Evolutionary conservation across 1,140 invertebrate species (phyloP).

Genomic region (Temnothorax curvispinosus): DNA sequence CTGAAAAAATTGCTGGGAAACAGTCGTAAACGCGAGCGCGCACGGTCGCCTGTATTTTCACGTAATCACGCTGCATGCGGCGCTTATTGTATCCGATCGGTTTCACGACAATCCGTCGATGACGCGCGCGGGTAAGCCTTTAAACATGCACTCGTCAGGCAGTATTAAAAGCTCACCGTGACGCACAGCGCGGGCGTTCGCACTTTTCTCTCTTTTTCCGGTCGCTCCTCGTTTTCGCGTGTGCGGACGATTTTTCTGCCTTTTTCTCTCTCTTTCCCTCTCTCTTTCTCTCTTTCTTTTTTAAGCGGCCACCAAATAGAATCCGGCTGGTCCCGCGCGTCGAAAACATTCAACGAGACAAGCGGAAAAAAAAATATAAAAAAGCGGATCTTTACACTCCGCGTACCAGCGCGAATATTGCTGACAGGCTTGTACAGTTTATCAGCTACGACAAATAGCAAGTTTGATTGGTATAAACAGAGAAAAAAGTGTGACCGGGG

Average conservation of each 20-base stretch:
- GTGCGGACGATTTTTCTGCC: constrained; percentile 33
- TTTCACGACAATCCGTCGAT: constrained; percentile 61
- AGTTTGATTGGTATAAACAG: constrained; percentile 54
- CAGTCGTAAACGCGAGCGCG: constrained; percentile 29
- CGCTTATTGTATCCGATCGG: constrained; percentile 64
- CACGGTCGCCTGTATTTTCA: constrained; percentile 56
- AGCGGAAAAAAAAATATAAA: constrained; percentile 48
- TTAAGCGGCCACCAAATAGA: constrained; percentile 53
- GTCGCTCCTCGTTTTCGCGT: constrained; percentile 35
- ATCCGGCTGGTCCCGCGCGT: constrained; percentile 59
- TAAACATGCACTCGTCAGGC: constrained; percentile 49
- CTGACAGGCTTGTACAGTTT: constrained; percentile 60
- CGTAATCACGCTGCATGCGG: constrained; percentile 67
- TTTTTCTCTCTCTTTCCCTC: constrained; percentile 5
- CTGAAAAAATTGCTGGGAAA: constrained; percentile 32
- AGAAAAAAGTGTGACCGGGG: constrained; percentile 40
- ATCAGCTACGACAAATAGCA: constrained; percentile 61
- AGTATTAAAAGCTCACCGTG: constrained; percentile 60
- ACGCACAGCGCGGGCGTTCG: constrained; percentile 37
- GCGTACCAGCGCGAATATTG: constrained; percentile 53
- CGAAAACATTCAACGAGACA: constrained; percentile 60
- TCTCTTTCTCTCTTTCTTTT: neutral
- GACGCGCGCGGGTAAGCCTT: constrained; percentile 59
- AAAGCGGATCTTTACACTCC: constrained; percentile 53
- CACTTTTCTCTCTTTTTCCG: constrained; percentile 63